A percentile compares a stretch with the other conserved stretches of the same genome.
Conservation (phyloP, 2,113 vertebrate species). For the Tiliqua scincoides region DNA sequence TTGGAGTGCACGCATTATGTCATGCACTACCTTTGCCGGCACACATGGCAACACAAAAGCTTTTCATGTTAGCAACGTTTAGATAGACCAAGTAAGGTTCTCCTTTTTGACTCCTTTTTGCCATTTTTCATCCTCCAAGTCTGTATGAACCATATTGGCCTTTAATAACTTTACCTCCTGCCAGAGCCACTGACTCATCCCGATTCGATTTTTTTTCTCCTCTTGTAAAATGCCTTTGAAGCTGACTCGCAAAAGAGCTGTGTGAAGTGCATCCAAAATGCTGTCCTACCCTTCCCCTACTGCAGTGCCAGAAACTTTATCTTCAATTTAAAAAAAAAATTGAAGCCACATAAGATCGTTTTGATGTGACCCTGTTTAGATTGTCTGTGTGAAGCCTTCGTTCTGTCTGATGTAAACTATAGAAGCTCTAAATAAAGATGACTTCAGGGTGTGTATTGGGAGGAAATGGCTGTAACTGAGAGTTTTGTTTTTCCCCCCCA, state of each 20-base stretch:
- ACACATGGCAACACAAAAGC: background rate
- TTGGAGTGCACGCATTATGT: too few species aligned
- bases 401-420: background rate
- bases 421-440: background rate
- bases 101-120: background rate
- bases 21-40: too few species aligned
- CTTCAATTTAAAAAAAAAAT: background rate
- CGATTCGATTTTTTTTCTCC: background rate
- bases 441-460: background rate
- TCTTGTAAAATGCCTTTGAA: conserved; percentile 1
- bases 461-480: background rate
- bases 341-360: background rate
- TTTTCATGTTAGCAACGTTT: background rate
- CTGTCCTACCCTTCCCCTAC: background rate
- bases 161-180: background rate
- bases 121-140: too few species aligned
- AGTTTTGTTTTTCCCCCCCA: background rate
- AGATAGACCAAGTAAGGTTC: background rate
- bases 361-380: background rate
- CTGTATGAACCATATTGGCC: background rate
- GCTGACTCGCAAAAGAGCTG: background rate
- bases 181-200: background rate
- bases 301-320: background rate
- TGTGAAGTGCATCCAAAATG: conserved; percentile 4
- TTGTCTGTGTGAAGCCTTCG: background rate